A percentile compares a stretch with the other conserved stretches of the same genome.
Evolutionary conservation across 2,113 vertebrate genomes (phyloP).

Genomic region (Uria aalge): DNA sequence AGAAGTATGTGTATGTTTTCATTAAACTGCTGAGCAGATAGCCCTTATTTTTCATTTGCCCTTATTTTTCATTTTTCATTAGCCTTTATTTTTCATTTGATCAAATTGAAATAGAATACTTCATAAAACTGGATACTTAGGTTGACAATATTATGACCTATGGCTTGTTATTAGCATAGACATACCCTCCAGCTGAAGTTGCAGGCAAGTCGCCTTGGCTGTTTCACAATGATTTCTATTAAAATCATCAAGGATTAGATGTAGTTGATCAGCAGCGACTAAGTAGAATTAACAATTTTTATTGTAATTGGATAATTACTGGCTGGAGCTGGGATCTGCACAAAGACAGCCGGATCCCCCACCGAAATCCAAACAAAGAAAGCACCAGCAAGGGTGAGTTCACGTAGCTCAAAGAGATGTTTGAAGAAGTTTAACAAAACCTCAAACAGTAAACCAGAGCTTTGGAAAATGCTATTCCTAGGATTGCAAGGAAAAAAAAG

Average conservation of each 20-base stretch:
- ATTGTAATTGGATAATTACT: neutral
- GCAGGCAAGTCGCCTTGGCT: neutral
- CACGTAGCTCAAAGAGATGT: neutral
- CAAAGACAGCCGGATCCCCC: neutral
- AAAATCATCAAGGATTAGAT: neutral
- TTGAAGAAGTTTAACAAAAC: constrained; percentile 14
- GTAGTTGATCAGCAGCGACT: neutral
- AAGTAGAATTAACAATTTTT: neutral
- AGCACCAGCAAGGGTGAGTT: neutral
- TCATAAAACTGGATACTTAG: neutral
- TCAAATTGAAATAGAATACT: neutral
- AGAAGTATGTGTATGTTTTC: neutral
- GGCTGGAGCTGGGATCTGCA: neutral
- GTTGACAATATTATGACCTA: neutral
- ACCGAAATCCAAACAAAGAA: neutral
- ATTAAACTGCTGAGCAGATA: neutral
- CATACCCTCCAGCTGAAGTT: neutral
- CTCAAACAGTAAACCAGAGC: neutral
- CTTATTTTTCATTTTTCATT: too few relatives aligned
- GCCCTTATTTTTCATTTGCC: neutral
- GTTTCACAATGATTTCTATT: neutral
- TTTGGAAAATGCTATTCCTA: neutral
- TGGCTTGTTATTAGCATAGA: neutral
- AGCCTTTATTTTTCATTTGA: neutral
- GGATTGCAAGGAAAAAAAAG: neutral